Percentiles rank a stretch among this genome's conserved stretches.
Evolutionary conservation across 1,140 invertebrate genomes (phyloP).

Genomic region (Megalopta genalis): DNA sequence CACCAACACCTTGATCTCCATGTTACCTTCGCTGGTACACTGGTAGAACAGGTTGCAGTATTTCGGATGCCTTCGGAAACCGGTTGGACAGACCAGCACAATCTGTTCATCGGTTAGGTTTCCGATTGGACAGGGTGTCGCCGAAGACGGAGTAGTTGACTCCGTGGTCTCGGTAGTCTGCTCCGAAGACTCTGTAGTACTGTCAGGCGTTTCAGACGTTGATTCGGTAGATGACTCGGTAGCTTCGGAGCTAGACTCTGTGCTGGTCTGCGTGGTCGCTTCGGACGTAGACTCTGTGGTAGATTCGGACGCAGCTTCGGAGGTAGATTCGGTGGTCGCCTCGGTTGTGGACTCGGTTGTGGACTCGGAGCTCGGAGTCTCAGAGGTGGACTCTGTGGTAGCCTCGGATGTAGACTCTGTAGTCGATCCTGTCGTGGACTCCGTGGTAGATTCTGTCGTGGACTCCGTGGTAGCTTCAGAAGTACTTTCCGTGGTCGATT

Average conservation of each 20-base stretch:
- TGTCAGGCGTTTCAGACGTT: conserved; percentile 18
- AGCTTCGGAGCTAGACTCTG: conserved; percentile 13
- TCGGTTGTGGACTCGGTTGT: conserved; percentile 27
- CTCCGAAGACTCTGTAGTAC: conserved; percentile 60
- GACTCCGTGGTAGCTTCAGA: conserved; percentile 36
- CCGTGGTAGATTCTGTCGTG: not conserved
- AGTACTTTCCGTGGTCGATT: conserved; percentile 27
- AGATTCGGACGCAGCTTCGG: conserved; percentile 17
- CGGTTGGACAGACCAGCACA: conserved; percentile 87
- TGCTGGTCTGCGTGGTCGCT: not conserved
- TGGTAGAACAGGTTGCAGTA: conserved; percentile 92
- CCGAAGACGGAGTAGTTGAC: conserved; percentile 22
- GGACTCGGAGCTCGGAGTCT: not conserved
- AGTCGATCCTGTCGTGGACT: conserved; percentile 37
- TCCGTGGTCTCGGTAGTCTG: conserved; percentile 57
- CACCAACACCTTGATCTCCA: conserved; percentile 86
- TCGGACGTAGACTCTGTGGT: conserved; percentile 31
- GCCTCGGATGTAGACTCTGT: conserved; percentile 10
- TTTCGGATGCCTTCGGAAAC: conserved; percentile 90
- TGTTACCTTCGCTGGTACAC: conserved; percentile 84
- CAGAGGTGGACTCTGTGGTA: conserved; percentile 30
- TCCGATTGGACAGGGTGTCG: conserved; percentile 65
- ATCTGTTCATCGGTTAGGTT: conserved; percentile 83
- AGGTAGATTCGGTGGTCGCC: conserved; percentile 10
- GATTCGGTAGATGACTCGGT: conserved; percentile 28